phyloP scores from a whole-genome alignment of 2,113 vertebrate species.

The Corythaeola cristata region DNA sequence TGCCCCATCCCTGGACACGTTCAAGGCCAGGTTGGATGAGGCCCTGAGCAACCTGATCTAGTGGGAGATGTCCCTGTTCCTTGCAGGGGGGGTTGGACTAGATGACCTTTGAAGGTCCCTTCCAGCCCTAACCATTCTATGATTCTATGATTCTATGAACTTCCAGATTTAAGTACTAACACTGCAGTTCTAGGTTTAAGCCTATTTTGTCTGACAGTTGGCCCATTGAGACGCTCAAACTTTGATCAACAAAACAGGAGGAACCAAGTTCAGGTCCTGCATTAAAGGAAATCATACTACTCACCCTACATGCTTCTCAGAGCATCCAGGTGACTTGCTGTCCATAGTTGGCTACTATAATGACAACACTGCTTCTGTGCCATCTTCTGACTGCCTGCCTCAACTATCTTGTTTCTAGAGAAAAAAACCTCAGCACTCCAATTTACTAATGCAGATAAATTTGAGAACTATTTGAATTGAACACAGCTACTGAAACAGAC shows the following conservation, averaged over 20 bases:
- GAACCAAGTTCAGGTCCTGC: neutral
- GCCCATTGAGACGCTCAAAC: accelerated
- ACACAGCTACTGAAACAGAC: neutral
- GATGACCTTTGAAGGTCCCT: no score
- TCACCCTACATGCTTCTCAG: neutral
- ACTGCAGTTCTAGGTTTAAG: neutral
- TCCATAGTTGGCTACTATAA: neutral
- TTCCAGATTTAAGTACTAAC: neutral
- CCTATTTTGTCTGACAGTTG: neutral
- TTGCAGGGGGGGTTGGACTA: no score
- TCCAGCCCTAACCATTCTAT: no score
- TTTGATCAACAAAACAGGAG: neutral
- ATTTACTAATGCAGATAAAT: neutral
- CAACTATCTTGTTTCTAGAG: neutral
- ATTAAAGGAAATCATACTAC: neutral
- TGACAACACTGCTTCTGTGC: neutral
- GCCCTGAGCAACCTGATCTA: no score
- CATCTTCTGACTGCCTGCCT: neutral
- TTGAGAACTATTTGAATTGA: neutral
- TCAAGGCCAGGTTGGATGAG: no score
- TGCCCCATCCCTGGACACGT: no score
- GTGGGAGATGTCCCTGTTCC: no score
- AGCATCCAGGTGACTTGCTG: neutral
- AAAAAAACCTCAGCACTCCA: neutral
- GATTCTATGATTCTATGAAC: no score